phyloP scores from a whole-genome alignment of 2,113 vertebrate genomes.

The Eurypyga helias region DNA sequence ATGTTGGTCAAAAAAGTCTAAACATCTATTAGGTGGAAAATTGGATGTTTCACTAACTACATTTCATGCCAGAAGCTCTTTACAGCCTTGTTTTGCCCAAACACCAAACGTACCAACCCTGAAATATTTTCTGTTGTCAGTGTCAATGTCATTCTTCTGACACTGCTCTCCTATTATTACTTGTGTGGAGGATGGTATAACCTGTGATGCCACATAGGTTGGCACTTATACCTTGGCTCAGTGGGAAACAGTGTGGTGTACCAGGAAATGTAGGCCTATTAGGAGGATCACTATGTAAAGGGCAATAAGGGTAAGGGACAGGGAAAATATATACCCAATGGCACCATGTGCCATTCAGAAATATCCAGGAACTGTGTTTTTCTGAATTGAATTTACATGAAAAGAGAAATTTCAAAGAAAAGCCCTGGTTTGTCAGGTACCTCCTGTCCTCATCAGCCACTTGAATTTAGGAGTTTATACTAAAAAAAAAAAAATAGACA shows the following conservation, averaged over 20 bases:
- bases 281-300: not conserved
- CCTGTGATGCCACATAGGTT: no score
- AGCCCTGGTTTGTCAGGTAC: not conserved
- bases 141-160: not conserved
- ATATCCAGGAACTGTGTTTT: not conserved
- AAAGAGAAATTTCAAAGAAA: not conserved
- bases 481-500: not conserved
- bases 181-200: not conserved
- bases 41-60: not conserved
- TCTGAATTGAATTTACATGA: not conserved
- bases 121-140: not conserved
- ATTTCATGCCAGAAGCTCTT: not conserved
- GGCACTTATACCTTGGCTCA: not conserved
- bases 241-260: not conserved
- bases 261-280: not conserved
- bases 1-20: not conserved
- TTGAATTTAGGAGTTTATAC: not conserved
- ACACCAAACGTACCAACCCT: not conserved
- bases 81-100: not conserved
- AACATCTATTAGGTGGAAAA: not conserved
- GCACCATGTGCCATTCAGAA: not conserved
- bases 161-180: not conserved
- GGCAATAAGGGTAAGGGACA: not conserved
- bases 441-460: not conserved
- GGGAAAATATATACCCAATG: not conserved